Conservation (phyloP, 2,113 vertebrate genomes). For the Epinephelus fuscoguttatus region DNA sequence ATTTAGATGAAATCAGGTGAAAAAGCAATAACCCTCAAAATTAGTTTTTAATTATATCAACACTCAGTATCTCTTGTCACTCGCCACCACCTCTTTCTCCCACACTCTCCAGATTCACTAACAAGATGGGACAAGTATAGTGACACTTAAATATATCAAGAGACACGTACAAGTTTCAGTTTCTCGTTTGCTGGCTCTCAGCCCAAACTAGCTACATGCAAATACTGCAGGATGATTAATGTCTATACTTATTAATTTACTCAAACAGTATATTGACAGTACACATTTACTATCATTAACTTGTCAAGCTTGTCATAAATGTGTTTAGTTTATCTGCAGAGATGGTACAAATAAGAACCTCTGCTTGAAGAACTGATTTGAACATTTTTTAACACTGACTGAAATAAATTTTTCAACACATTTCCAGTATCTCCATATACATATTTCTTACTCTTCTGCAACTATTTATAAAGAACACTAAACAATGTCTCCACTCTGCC, state of each 20-base stretch:
- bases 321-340: not conserved
- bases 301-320: not conserved
- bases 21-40: slow-evolving; percentile 60
- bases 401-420: not conserved
- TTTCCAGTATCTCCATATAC: not conserved
- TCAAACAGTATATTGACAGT: not conserved
- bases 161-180: not conserved
- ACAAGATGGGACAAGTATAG: slow-evolving; percentile 18
- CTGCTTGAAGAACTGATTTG: not conserved
- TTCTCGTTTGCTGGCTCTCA: not conserved
- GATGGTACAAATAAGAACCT: not conserved
- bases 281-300: not conserved
- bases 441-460: slow-evolving; percentile 1
- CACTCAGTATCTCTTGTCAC: slow-evolving; percentile 42
- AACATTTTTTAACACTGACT: not conserved
- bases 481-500: not conserved
- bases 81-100: slow-evolving; percentile 1
- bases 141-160: slow-evolving; percentile 5
- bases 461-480: slow-evolving; percentile 1
- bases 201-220: not conserved
- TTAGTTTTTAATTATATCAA: slow-evolving; percentile 57
- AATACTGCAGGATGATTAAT: not conserved
- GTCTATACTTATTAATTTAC: not conserved
- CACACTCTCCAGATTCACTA: slow-evolving; percentile 30
- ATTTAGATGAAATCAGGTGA: slow-evolving; percentile 55